Evolutionary conservation across 2,888 invertebrate genomes (phyloP), one percentile per base, ranked within the genome.

Genomic region (Lamproptera curius): DNA sequence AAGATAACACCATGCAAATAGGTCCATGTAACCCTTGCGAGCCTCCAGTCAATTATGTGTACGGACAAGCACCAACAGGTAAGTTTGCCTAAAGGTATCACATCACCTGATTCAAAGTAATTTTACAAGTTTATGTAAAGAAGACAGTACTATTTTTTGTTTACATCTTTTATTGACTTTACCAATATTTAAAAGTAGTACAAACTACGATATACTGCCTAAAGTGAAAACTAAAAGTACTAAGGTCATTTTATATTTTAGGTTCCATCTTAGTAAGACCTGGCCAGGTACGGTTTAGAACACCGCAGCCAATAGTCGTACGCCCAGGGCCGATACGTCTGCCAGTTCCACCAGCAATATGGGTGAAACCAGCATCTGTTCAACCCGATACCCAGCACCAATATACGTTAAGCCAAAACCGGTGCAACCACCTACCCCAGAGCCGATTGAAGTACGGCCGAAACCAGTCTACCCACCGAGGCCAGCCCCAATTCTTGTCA

Each of bases 1-100:
- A 42, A 20, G 42, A 16, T 0, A 35, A 20, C 9, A 35, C 35
- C 16, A 17, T 42, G n/a, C 61, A 70, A 37, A 61, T 76, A 3
- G 61, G 64, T 1, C 73, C 70, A 0, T 76, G 75, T 52, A 69
- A 75, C 52, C 76, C 77, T 0, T 62, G 61, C 34, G 65, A 62
- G 14, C 58, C 66, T 0, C 53, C 62, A 0, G 60, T 75, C 16
- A 70, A 66, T 50, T 75, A 65, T 31, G 23, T 63, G 0, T 67
- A 73, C 10, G 78, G 80, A 1, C 76, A 75, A 38, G 77, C 76
- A 0, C 79, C 78, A 0, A 16, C 58, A 40, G 81, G 81, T 80
- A 57, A 61, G 51, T 6, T n/a, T n/a, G n/a, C n/a, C n/a, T n/a
- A n/a, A n/a, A n/a, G n/a, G n/a, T n/a, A n/a, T n/a, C n/a, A n/a